Evolutionary conservation across 2,888 invertebrate genomes (phyloP).

Genomic region (Scaptomyza tumidula): DNA sequence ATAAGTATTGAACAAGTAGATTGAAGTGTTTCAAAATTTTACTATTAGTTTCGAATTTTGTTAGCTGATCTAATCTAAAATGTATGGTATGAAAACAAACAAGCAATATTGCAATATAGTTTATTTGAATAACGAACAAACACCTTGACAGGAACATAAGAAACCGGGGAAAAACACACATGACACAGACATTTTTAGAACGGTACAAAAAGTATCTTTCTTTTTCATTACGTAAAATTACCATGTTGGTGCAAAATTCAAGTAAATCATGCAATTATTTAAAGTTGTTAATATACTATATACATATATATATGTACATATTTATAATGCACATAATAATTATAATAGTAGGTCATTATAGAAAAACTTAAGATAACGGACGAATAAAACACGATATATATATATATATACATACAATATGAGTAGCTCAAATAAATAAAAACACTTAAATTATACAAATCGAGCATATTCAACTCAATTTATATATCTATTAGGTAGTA

Average conservation of each 20-base stretch:
- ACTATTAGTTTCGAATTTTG: too few relatives aligned
- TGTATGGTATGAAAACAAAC: background rate
- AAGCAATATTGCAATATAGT: constrained; percentile 5
- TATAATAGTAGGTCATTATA: constrained; percentile 19
- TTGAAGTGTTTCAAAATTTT: too few relatives aligned
- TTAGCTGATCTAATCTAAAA: background rate
- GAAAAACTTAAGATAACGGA: constrained; percentile 26
- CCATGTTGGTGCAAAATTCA: constrained; percentile 42
- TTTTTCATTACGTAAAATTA: constrained; percentile 31
- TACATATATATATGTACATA: constrained; percentile 24
- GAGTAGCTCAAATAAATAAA: constrained; percentile 1
- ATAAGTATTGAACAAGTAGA: too few relatives aligned
- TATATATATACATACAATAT: background rate
- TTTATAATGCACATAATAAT: constrained; percentile 16
- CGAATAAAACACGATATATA: constrained; percentile 45
- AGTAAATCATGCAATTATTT: constrained; percentile 39
- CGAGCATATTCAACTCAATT: constrained; percentile 14
- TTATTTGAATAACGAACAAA: background rate
- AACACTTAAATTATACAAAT: constrained; percentile 20
- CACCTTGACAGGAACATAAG: background rate
- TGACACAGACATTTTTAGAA: background rate
- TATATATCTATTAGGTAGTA: background rate
- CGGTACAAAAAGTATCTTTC: constrained; percentile 1
- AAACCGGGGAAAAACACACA: background rate
- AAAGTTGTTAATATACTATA: constrained; percentile 45